phyloP scores from a whole-genome alignment of 2,888 invertebrate species.

The Notodonta ziczac region DNA sequence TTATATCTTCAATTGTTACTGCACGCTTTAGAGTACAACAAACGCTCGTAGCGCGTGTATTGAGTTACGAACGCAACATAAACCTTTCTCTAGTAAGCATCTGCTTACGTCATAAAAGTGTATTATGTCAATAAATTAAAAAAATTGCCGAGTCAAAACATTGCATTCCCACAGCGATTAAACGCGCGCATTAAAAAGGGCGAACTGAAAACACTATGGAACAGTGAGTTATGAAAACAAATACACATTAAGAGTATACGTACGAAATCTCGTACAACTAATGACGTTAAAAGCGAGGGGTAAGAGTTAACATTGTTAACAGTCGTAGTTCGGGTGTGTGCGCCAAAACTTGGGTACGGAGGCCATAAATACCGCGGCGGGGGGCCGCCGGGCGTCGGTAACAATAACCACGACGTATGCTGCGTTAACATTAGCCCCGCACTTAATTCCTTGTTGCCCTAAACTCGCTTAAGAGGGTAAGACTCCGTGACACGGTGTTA shows the following conservation, averaged over 20 bases:
- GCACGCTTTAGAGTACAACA: constrained; percentile 50
- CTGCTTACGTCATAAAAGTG: constrained; percentile 58
- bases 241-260: constrained; percentile 74
- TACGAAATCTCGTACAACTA: constrained; percentile 81
- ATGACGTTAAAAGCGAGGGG: constrained; percentile 82
- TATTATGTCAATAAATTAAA: constrained; percentile 61
- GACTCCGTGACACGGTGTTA: constrained; percentile 78
- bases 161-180: constrained; percentile 79
- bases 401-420: constrained; percentile 79
- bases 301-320: constrained; percentile 78
- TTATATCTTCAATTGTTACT: constrained; percentile 50
- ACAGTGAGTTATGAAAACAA: constrained; percentile 79
- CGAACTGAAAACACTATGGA: constrained; percentile 66
- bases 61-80: constrained; percentile 23
- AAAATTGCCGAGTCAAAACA: constrained; percentile 64
- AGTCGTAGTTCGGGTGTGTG: constrained; percentile 78
- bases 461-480: constrained; percentile 82
- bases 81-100: constrained; percentile 40
- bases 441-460: constrained; percentile 82
- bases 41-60: constrained; percentile 35
- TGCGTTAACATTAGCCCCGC: constrained; percentile 81
- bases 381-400: constrained; percentile 59
- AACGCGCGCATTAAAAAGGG: constrained; percentile 62
- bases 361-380: constrained; percentile 79
- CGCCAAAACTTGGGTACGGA: constrained; percentile 78